phyloP scores from a whole-genome alignment of 2,888 invertebrate species.

The Trimorus sp. region DNA sequence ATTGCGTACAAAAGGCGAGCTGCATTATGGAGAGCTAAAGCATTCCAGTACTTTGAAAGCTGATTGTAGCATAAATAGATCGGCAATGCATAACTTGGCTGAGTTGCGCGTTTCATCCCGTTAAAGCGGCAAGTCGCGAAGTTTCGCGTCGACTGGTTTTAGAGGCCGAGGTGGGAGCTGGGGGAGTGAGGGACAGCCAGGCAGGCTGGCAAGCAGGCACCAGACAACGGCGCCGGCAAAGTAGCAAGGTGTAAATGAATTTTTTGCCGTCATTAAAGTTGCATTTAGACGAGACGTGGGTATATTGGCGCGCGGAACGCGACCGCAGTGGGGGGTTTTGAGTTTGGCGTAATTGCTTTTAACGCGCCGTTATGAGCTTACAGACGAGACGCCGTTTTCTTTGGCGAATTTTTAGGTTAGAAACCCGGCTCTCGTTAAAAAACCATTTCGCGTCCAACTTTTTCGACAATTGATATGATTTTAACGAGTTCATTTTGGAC shows the following conservation, averaged over 20 bases:
- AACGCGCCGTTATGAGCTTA: slow-evolving; percentile 20
- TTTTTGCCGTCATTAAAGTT: slow-evolving; percentile 58
- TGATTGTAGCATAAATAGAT: slow-evolving; percentile 66
- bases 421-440: too few species aligned
- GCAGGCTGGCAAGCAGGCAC: neutral
- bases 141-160: slow-evolving; percentile 60
- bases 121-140: slow-evolving; percentile 61
- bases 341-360: slow-evolving; percentile 38
- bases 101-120: slow-evolving; percentile 58
- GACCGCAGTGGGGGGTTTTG: slow-evolving; percentile 19
- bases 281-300: slow-evolving; percentile 47
- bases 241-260: slow-evolving; percentile 59
- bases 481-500: too few species aligned
- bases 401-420: too few species aligned
- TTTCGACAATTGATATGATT: too few species aligned
- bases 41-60: slow-evolving; percentile 64
- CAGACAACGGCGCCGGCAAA: slow-evolving; percentile 42
- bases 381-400: too few species aligned
- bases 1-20: slow-evolving; percentile 57
- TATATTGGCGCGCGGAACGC: slow-evolving; percentile 14
- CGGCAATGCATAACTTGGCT: slow-evolving; percentile 63
- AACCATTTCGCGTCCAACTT: too few species aligned
- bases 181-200: neutral
- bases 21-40: slow-evolving; percentile 61
- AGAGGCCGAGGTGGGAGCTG: neutral